These are phyloP conservation scores for Tricholaema leucomelas DNA, from an alignment of 2,113 vertebrate species.

Conservation along the genomic window DNA sequence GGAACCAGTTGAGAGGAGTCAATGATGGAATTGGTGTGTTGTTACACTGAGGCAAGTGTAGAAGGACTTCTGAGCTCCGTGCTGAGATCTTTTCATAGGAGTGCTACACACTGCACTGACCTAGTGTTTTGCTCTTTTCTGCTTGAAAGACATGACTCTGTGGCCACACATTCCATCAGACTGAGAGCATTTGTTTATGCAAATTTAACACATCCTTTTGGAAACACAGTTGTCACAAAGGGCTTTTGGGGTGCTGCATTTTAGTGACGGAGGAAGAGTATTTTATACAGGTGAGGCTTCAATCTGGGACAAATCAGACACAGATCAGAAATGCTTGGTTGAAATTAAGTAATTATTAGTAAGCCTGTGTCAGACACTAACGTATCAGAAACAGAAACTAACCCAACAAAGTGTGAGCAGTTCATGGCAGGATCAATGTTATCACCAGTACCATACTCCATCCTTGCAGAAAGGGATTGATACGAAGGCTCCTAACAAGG, in stretches of 20 bases:
- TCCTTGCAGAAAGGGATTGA: background rate
- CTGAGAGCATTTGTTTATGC: background rate
- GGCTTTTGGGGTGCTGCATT: background rate
- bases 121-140: background rate
- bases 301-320: background rate
- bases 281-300: background rate
- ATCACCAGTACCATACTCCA: background rate
- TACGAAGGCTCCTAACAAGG: background rate
- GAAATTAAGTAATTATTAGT: background rate
- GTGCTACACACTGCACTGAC: background rate
- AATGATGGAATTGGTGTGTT: background rate
- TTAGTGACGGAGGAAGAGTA: background rate
- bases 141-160: background rate
- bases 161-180: background rate
- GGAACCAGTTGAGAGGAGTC: background rate
- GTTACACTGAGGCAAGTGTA: background rate
- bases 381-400: background rate
- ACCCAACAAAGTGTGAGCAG: background rate
- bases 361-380: background rate
- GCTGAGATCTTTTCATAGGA: background rate
- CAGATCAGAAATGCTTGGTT: background rate
- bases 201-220: background rate
- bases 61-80: background rate
- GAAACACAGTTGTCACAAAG: background rate
- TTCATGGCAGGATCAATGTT: fast-evolving